A percentile compares a stretch with the other conserved stretches of the same genome.
These are phyloP conservation scores for Threskiornis aethiopicus DNA, from an alignment of 2,797 vertebrate genomes.

Conservation along the genomic window DNA sequence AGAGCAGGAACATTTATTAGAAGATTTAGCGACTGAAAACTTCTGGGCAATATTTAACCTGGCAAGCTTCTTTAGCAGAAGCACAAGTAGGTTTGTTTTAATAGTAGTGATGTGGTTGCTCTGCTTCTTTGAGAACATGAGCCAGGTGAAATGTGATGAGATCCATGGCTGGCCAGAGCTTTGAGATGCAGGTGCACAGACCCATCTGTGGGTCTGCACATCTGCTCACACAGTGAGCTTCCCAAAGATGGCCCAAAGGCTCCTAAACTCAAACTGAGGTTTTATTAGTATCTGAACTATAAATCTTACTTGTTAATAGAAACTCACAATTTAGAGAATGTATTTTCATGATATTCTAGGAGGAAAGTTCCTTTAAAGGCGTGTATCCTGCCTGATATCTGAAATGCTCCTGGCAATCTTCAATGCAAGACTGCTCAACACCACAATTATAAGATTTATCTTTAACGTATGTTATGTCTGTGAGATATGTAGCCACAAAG, in stretches of 20 bases:
- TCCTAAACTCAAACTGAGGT: background rate
- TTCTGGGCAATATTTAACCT: background rate
- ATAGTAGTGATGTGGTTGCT: background rate
- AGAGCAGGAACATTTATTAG: background rate
- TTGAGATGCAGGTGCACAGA: background rate
- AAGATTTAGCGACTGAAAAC: background rate
- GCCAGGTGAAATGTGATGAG: background rate
- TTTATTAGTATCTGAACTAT: background rate
- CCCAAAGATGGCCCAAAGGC: background rate
- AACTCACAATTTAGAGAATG: background rate
- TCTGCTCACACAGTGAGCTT: too few species aligned
- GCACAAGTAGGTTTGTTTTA: background rate
- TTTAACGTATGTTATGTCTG: background rate
- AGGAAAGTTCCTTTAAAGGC: background rate
- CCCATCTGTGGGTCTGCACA: background rate
- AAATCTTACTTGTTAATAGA: background rate
- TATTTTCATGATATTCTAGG: background rate
- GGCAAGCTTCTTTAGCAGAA: background rate
- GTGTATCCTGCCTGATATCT: background rate
- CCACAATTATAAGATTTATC: background rate
- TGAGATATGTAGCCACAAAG: background rate
- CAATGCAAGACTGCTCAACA: background rate
- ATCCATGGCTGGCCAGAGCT: background rate
- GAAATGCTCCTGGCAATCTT: background rate
- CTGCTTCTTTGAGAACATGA: background rate